Evolutionary conservation across 2,113 vertebrate genomes (phyloP).

Genomic region (Macrotis lagotis): DNA sequence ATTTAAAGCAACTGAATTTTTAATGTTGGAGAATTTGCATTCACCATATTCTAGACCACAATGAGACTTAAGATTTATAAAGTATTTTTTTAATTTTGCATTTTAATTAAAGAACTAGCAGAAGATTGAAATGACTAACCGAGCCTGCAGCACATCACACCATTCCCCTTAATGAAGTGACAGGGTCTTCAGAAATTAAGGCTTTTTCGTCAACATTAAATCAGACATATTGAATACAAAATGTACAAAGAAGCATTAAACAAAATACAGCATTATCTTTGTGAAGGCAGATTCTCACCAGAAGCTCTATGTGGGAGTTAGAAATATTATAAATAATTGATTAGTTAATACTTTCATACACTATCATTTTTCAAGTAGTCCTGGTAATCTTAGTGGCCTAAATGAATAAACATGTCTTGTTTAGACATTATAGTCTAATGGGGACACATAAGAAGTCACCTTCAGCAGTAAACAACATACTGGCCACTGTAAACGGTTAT

Average conservation of each 20-base stretch:
- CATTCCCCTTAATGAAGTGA: not conserved
- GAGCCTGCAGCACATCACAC: not conserved
- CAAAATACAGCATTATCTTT: not conserved
- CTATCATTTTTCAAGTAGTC: not conserved
- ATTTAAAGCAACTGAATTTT: not conserved
- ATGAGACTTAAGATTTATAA: not conserved
- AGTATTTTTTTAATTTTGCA: not conserved
- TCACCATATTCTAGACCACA: not conserved
- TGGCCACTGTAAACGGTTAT: not conserved
- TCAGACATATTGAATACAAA: not conserved
- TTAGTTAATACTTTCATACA: not conserved
- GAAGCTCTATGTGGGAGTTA: not conserved
- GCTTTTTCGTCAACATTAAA: not conserved
- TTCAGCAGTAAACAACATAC: not conserved
- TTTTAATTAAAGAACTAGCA: not conserved
- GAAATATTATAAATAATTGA: not conserved
- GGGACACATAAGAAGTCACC: not conserved
- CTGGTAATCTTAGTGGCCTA: not conserved
- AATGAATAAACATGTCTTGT: not conserved
- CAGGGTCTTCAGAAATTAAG: not conserved
- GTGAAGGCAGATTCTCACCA: not conserved
- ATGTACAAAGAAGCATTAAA: not conserved
- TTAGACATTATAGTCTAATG: not conserved
- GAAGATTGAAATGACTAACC: not conserved
- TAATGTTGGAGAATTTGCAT: not conserved